phyloP scores from a whole-genome alignment of 2,113 vertebrate genomes.

The Phaetusa simplex region DNA sequence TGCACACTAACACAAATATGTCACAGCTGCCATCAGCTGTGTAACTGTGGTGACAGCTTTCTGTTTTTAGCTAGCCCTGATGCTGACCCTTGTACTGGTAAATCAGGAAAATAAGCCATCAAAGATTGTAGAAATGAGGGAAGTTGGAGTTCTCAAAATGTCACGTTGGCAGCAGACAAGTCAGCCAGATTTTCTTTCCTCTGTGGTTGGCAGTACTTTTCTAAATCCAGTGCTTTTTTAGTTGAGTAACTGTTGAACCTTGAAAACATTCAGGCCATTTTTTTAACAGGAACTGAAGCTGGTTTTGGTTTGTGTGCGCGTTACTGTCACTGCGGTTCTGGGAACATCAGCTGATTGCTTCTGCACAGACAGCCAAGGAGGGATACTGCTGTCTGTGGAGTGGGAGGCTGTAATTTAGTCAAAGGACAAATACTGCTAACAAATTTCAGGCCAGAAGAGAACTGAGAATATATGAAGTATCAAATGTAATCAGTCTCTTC shows the following conservation, averaged over 20 bases:
- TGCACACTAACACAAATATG: not conserved
- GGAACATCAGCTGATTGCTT: not conserved
- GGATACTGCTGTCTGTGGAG: not conserved
- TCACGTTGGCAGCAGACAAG: not conserved
- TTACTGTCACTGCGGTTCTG: not conserved
- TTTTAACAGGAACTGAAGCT: slow-evolving; percentile 9
- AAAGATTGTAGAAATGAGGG: not conserved
- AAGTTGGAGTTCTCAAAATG: not conserved
- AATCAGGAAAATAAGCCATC: not conserved
- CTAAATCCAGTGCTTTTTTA: not conserved
- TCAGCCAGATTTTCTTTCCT: not conserved
- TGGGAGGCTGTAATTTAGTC: not conserved
- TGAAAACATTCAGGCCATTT: not conserved
- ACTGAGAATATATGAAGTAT: not conserved
- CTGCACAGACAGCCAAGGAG: not conserved
- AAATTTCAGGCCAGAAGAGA: not conserved
- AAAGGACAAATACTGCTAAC: not conserved
- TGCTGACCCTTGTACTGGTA: not conserved
- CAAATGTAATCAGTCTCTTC: not conserved
- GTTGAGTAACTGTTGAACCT: slow-evolving; percentile 6
- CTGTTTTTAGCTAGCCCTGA: not conserved
- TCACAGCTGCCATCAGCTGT: not conserved
- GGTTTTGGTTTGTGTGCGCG: not conserved
- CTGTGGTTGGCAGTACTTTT: not conserved
- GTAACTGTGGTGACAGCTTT: not conserved